These are phyloP conservation scores for Urosaurus nigricauda DNA, from an alignment of 2,797 vertebrate species.

Conservation along the genomic window DNA sequence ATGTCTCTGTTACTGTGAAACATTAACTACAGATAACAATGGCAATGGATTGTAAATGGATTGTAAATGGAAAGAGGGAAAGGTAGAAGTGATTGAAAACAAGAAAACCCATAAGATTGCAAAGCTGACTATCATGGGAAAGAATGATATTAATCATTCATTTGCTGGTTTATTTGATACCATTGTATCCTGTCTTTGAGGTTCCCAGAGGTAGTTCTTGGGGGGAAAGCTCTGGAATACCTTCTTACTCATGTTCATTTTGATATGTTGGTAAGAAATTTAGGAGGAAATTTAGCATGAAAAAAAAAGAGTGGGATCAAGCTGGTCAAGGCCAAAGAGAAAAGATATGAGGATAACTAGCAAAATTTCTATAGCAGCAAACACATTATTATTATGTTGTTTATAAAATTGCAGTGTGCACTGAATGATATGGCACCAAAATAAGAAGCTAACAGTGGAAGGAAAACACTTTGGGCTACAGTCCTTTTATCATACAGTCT, in stretches of 20 bases:
- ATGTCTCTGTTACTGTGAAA: too few relatives aligned
- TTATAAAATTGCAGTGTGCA: slow-evolving; percentile 63
- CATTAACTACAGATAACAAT: too few relatives aligned
- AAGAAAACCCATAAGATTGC: background rate
- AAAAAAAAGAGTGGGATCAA: background rate
- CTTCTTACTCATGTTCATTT: slow-evolving; percentile 2
- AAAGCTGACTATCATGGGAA: background rate
- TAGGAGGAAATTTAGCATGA: background rate
- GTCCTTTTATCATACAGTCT: slow-evolving; percentile 66
- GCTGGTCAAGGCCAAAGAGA: background rate
- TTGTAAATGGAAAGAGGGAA: background rate
- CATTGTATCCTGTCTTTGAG: background rate
- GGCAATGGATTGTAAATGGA: background rate
- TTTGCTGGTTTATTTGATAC: too few relatives aligned
- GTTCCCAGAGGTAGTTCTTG: background rate
- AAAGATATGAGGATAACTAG: background rate
- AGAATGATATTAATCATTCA: background rate
- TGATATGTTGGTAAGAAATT: background rate
- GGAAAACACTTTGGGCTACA: slow-evolving; percentile 67
- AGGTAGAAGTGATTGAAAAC: background rate
- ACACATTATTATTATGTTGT: slow-evolving; percentile 49
- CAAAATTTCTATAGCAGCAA: background rate
- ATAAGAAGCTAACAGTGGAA: slow-evolving; percentile 68
- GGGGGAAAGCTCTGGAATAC: background rate
- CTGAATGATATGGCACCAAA: slow-evolving; percentile 64